Evolutionary conservation across 2,797 vertebrate genomes (phyloP).

Genomic region (Alectoris magna): DNA sequence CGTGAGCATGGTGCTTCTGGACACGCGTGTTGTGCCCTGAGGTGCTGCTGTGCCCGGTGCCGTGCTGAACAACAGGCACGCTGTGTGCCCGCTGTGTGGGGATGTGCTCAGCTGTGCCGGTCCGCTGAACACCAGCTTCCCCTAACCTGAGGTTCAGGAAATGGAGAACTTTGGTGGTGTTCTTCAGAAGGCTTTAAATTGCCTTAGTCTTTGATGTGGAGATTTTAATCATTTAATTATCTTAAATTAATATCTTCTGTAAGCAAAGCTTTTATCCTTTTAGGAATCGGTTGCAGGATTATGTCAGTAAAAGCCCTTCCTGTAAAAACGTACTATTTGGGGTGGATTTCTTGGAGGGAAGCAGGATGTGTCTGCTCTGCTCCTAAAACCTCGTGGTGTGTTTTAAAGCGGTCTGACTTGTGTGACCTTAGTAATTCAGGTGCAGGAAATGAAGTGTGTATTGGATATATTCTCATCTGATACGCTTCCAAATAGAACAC

Average conservation of each 20-base stretch:
- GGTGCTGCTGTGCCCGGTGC: too few species aligned
- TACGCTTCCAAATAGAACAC: neutral
- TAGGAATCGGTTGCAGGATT: constrained; percentile 17
- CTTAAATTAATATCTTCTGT: constrained; percentile 47
- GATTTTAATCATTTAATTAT: constrained; percentile 59
- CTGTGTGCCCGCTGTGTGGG: neutral
- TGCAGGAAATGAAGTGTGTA: constrained; percentile 27
- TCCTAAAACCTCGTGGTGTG: neutral
- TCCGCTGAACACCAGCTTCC: neutral
- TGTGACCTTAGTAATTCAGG: neutral
- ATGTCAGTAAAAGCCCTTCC: constrained; percentile 1
- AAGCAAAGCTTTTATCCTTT: constrained; percentile 43
- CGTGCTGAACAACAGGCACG: too few species aligned
- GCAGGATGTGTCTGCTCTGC: neutral
- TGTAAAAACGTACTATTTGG: constrained; percentile 11
- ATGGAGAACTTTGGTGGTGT: constrained; percentile 5
- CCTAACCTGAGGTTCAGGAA: constrained; percentile 62
- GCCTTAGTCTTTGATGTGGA: constrained; percentile 39
- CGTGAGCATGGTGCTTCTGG: neutral
- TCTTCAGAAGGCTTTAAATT: constrained; percentile 39
- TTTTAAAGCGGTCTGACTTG: neutral
- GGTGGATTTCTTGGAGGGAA: neutral
- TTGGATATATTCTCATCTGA: neutral
- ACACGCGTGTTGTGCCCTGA: neutral
- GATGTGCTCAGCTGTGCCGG: neutral